Base-by-base conservation (phyloP, 2,888 invertebrate species). In the Dynastes tityus region DNA sequence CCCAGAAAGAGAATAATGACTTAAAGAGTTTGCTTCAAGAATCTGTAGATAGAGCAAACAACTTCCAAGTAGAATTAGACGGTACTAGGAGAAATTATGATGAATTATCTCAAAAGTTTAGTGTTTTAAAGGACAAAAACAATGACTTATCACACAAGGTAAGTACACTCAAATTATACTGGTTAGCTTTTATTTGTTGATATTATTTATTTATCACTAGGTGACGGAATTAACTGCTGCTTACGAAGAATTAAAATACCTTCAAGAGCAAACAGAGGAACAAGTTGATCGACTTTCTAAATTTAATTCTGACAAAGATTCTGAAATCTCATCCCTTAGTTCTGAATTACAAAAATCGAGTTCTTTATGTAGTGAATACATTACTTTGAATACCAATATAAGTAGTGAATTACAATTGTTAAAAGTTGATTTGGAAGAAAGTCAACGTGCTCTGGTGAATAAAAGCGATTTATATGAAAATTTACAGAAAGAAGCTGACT, bases 1-100 rank as follows among this genome's bases (percentile, higher is more conserved):
- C 85, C 0, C 85, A 86, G 79, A 84, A 85, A 76, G 86, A 86
- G 80, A 85, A 85, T 75, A 81, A 83, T 3, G 82, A 84, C 13
- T 77, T 87, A 4, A 83, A 82, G 80, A 70, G 45, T n/a, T 49
- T 80, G 37, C 73, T 85, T 2, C 77, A 68, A 55, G 79, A 80
- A 53, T 70, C 74, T 1, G 74, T 76, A n/a, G 78, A 82, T 76
- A 76, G 74, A 58, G 58, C 78, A 37, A 76, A 64, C 22, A 51
- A 55, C 32, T 68, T 82, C n/a, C 53, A 80, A 27, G 53, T 51
- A 5, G 78, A 81, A 65, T 27, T 83, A 11, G 13, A 1, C 9
- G 64, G 11, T 61, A 40, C 75, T 11, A 80, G 61, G 16, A 51
- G 3, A 2, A 79, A 53, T 29, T 77, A 80, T 58, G 64, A 76